Percentiles rank a stretch among this genome's conserved stretches.
Conservation (phyloP, 2,888 invertebrate species). For the Aquatica leii region DNA sequence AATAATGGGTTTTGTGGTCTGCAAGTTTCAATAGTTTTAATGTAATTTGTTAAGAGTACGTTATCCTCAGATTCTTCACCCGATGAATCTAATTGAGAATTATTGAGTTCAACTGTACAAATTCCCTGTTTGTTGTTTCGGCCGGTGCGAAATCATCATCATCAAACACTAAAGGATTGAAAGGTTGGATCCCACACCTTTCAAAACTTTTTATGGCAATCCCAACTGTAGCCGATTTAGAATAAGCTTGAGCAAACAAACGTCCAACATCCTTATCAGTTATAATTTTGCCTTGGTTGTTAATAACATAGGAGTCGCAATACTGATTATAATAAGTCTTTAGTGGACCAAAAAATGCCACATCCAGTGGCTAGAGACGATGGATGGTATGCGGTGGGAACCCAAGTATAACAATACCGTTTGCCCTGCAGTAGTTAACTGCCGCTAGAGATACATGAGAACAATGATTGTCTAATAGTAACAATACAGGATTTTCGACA, state of each 20-base stretch:
- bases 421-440: conserved; percentile 6
- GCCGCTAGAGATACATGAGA: background rate
- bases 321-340: conserved; percentile 11
- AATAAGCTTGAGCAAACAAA: conserved; percentile 11
- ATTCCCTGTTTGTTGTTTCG: too few relatives aligned
- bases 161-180: background rate
- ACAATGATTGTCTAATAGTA: background rate
- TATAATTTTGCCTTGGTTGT: conserved; percentile 8
- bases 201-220: conserved; percentile 1
- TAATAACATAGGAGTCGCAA: conserved; percentile 7
- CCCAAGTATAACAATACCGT: conserved; percentile 7
- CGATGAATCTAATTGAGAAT: background rate
- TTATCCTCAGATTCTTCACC: background rate
- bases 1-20: background rate
- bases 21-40: background rate
- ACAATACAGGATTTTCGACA: background rate
- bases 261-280: conserved; percentile 11
- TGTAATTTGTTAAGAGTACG: background rate
- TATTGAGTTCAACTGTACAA: background rate
- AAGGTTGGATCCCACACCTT: conserved; percentile 5
- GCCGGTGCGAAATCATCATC: too few relatives aligned
- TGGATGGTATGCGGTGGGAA: conserved; percentile 11
- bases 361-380: conserved; percentile 3
- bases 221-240: conserved; percentile 6
- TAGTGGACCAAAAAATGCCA: too few relatives aligned